Conservation (phyloP, 1,140 invertebrate genomes). For the Choristoneura fumiferana region DNA sequence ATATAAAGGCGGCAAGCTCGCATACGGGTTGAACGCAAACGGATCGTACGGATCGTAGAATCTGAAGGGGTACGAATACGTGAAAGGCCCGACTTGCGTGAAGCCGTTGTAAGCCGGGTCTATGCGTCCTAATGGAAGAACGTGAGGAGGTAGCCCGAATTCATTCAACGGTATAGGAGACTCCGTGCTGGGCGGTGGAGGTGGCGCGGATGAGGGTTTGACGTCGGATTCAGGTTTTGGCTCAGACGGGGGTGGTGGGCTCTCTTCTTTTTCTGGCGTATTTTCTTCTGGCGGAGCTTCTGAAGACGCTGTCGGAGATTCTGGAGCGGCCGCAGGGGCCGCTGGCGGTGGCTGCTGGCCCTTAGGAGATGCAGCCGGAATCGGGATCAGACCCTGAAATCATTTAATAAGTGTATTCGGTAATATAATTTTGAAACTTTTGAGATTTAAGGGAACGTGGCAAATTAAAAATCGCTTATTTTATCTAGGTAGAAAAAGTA, state of each 20-base stretch:
- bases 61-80: conserved; percentile 69
- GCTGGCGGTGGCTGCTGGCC: conserved; percentile 20
- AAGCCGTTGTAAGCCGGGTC: conserved; percentile 51
- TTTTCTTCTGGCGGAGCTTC: conserved; percentile 31
- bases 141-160: conserved; percentile 78
- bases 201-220: conserved; percentile 35
- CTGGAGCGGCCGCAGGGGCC: conserved; percentile 47
- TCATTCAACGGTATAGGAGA: conserved; percentile 78
- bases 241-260: conserved; percentile 31
- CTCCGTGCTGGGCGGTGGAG: conserved; percentile 59
- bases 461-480: too few species aligned
- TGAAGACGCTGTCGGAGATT: not conserved
- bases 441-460: too few species aligned
- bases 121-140: conserved; percentile 74
- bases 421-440: too few species aligned
- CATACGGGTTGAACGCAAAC: conserved; percentile 53
- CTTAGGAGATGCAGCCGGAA: conserved; percentile 32
- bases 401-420: not conserved
- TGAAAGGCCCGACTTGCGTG: conserved; percentile 65
- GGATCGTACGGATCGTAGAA: conserved; percentile 75
- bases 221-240: conserved; percentile 29
- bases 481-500: too few species aligned
- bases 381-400: conserved; percentile 55
- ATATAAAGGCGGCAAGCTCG: conserved; percentile 45
- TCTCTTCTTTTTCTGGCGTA: conserved; percentile 39